Conservation (phyloP, 2,888 invertebrate genomes). For the Plagiodera versicolora region DNA sequence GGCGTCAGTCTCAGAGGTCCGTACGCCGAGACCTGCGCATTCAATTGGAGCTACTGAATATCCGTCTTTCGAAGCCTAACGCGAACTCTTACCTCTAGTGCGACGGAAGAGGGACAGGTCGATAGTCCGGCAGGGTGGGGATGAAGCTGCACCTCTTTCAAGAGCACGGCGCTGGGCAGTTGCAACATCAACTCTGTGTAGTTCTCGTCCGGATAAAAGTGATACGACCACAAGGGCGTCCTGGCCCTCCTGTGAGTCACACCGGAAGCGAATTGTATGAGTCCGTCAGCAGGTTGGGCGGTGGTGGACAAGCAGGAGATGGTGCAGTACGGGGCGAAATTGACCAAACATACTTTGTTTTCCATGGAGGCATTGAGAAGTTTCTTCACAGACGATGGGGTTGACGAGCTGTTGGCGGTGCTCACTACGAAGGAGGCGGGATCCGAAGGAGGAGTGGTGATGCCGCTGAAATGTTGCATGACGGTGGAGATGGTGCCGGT, state of each 20-base stretch:
- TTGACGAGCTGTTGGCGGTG: conserved; percentile 44
- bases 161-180: conserved; percentile 83
- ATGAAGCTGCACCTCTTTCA: conserved; percentile 85
- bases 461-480: conserved; percentile 65
- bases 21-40: conserved; percentile 65
- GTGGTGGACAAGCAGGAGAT: conserved; percentile 58
- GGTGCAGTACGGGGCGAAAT: conserved; percentile 86
- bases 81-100: conserved; percentile 77
- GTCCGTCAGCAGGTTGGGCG: conserved; percentile 85
- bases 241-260: conserved; percentile 83
- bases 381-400: too few relatives aligned
- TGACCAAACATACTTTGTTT: conserved; percentile 74
- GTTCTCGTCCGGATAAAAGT: conserved; percentile 88
- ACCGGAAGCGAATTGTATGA: conserved; percentile 70
- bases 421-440: conserved; percentile 39
- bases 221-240: conserved; percentile 94
- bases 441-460: conserved; percentile 40
- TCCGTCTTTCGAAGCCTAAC: too few relatives aligned
- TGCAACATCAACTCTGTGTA: conserved; percentile 86
- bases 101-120: conserved; percentile 87
- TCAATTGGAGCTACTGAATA: too few relatives aligned
- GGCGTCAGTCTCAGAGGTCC: conserved; percentile 77
- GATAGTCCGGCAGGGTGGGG: conserved; percentile 83
- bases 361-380: conserved; percentile 60
- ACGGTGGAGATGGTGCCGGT: conserved; percentile 58